These are phyloP conservation scores for Volucella inflata DNA, from an alignment of 2,888 invertebrate species.

Conservation along the genomic window DNA sequence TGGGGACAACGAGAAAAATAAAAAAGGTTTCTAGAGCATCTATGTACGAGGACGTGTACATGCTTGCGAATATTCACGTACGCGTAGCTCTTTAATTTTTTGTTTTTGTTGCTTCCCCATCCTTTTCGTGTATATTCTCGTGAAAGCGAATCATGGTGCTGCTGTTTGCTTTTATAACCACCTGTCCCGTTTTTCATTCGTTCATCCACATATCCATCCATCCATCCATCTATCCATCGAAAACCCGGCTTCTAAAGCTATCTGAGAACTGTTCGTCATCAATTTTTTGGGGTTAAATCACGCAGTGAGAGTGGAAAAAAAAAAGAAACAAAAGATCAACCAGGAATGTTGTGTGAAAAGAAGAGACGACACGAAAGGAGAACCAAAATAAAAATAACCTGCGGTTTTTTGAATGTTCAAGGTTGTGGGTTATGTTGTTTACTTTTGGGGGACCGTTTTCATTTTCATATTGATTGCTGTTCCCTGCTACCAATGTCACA, in stretches of 20 bases:
- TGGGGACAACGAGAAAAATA: conserved; percentile 21
- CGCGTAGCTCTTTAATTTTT: conserved; percentile 21
- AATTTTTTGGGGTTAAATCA: conserved; percentile 30
- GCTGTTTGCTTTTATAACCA: conserved; percentile 57
- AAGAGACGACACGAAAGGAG: not conserved
- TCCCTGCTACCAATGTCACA: conserved; percentile 21
- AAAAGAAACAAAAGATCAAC: not conserved
- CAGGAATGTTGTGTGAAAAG: not conserved
- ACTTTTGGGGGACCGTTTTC: conserved; percentile 15
- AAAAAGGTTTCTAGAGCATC: conserved; percentile 58
- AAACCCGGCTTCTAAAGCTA: conserved; percentile 32
- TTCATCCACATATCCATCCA: not conserved
- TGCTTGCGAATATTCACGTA: not conserved
- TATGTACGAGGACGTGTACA: not conserved
- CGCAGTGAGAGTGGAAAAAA: conserved; percentile 40
- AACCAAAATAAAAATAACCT: conserved; percentile 15
- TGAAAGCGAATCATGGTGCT: conserved; percentile 41
- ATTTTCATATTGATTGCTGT: not conserved
- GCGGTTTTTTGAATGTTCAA: conserved; percentile 60
- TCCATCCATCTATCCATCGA: not conserved
- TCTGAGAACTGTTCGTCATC: conserved; percentile 43
- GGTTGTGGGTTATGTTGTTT: conserved; percentile 64
- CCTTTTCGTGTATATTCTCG: conserved; percentile 36
- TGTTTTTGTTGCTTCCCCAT: conserved; percentile 34
- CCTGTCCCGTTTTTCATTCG: conserved; percentile 62